Evolutionary conservation across 2,888 invertebrate species (phyloP), one percentile per base, ranked within the genome.

Genomic region (Athalia circularis): DNA sequence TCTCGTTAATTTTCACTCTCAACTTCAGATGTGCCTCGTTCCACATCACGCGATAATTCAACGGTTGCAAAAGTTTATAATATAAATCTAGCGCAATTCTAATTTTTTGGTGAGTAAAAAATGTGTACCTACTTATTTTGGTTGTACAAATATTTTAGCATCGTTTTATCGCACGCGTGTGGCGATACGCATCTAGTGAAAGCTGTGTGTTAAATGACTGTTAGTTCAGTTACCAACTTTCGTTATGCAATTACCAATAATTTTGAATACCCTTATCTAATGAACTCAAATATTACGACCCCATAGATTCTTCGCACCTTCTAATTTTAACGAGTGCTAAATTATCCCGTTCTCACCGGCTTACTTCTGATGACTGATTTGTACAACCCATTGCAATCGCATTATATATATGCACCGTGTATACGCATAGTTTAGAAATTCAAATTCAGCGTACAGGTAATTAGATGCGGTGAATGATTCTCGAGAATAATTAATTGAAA

Each of bases 181-280:
- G 57, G 8, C 57, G 6, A 11, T 45, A 59, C 11, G 15, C 62
- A n/a, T n/a, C n/a, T n/a, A 48, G 50, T 75, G 75, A 75, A 43
- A 72, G 72, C 13, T 8, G 59, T 43, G 43, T 59, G 72, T 45
- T 59, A 72, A 72, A 54, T 13, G 61, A 50, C 8, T 64, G 64
- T 50, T 45, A 62, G 64, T 75, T 75, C 7, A 48, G 13, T 29
- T 7, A 29, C 50, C 48, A 50, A 52, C 29, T 75, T n/a, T 4
- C 62, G n/a, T 75, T 75, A 43, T 11, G 75, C 64, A 75, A 75
- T 75, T 75, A 50, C 29, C 62, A 75, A 62, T n/a, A 64, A 43
- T 50, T 43, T 9, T 64, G 75, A 64, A 61, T 43, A 43, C 29
- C 62, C 50, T 29, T 29, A 29, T 62, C 52, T 75, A 64, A 50